Evolutionary conservation across 2,113 vertebrate species (phyloP).

Genomic region (Lycaon pictus): DNA sequence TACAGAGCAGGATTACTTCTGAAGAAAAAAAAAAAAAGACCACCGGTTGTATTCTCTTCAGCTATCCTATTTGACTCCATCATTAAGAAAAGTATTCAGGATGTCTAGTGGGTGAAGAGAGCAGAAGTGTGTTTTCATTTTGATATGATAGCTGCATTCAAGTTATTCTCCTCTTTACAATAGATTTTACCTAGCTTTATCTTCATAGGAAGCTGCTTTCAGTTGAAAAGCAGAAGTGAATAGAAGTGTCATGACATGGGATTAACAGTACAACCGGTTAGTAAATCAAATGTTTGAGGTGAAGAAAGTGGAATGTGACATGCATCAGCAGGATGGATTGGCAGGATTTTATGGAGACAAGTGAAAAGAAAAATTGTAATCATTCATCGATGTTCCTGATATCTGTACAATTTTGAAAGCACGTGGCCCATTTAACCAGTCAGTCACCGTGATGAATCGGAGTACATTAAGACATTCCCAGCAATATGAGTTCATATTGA

Average conservation of each 20-base stretch:
- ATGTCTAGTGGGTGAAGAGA: conserved; percentile 87
- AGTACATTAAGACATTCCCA: conserved; percentile 69
- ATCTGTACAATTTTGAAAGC: conserved; percentile 79
- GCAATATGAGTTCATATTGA: not conserved
- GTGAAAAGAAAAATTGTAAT: conserved; percentile 79
- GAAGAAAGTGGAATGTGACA: conserved; percentile 95
- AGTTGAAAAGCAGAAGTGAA: conserved; percentile 97
- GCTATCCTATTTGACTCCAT: conserved; percentile 87
- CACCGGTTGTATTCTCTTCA: conserved; percentile 83
- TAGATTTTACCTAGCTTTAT: conserved; percentile 99
- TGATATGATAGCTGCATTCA: conserved; percentile 90
- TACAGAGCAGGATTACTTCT: conserved; percentile 86
- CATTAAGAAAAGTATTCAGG: conserved; percentile 89
- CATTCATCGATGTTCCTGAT: conserved; percentile 76
- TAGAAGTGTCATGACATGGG: conserved; percentile 99
- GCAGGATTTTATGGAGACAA: conserved; percentile 86
- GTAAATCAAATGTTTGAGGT: conserved; percentile 99
- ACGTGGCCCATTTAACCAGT: conserved; percentile 63
- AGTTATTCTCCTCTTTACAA: conserved; percentile 93
- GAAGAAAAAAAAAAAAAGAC: conserved; percentile 59
- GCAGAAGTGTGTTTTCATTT: conserved; percentile 91
- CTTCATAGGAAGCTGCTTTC: conserved; percentile 97
- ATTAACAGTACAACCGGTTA: conserved; percentile 96
- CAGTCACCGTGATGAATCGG: conserved; percentile 61
- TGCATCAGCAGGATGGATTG: conserved; percentile 92